Evolutionary conservation across 1,140 invertebrate genomes (phyloP).

Genomic region (Ceratina australensis): DNA sequence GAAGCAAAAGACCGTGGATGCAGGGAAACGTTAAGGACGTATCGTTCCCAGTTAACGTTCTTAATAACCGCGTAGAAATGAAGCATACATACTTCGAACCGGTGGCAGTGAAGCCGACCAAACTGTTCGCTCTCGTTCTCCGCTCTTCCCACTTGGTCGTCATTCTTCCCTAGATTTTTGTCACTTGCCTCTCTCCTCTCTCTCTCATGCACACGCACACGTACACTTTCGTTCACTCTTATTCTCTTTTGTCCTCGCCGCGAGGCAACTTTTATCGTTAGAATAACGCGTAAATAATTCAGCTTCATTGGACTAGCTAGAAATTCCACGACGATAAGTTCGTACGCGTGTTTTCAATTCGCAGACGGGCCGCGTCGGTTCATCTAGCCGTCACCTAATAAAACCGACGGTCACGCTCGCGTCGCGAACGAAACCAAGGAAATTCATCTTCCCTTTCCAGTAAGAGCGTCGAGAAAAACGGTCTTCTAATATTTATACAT

Average conservation of each 20-base stretch:
- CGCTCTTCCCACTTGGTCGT: not conserved
- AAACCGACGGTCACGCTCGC: slow-evolving; percentile 18
- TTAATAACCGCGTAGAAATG: slow-evolving; percentile 41
- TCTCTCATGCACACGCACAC: not conserved
- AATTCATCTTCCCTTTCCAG: too few species aligned
- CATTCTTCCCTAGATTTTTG: not conserved
- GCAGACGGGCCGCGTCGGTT: not conserved
- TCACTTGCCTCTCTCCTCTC: not conserved
- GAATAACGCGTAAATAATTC: slow-evolving; percentile 19
- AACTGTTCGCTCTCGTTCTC: slow-evolving; percentile 1
- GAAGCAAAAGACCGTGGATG: slow-evolving; percentile 6
- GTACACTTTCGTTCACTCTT: not conserved
- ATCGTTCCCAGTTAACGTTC: not conserved
- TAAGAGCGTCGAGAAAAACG: too few species aligned
- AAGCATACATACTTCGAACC: slow-evolving; percentile 33
- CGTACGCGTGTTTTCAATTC: not conserved
- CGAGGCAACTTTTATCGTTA: not conserved
- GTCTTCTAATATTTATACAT: too few species aligned
- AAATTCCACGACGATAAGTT: not conserved
- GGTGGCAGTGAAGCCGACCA: slow-evolving; percentile 6
- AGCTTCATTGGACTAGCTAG: slow-evolving; percentile 43
- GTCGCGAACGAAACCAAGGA: not conserved
- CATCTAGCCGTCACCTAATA: slow-evolving; percentile 17
- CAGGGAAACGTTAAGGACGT: slow-evolving; percentile 71
- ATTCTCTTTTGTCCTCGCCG: not conserved